A percentile compares a stretch with the other conserved stretches of the same genome.
These are phyloP conservation scores for Acleris emargana DNA, from an alignment of 2,888 invertebrate genomes.

Conservation along the genomic window DNA sequence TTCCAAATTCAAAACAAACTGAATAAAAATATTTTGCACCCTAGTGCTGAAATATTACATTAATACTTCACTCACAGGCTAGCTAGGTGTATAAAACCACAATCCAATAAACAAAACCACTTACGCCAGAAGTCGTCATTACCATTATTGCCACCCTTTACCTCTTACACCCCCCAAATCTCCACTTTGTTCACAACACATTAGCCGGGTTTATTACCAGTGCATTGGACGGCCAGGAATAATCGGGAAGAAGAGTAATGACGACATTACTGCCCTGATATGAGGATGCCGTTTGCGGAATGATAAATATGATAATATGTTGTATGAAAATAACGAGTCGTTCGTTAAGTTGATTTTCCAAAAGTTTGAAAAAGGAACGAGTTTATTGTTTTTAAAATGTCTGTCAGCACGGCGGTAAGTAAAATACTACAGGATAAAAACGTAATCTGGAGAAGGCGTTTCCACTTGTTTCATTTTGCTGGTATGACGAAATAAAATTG, in stretches of 20 bases:
- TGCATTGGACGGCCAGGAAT: conserved; percentile 30
- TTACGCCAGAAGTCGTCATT: conserved; percentile 56
- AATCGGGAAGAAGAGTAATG: conserved; percentile 38
- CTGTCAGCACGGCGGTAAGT: too few species aligned
- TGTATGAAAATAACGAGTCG: conserved; percentile 10
- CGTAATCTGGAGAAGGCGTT: too few species aligned
- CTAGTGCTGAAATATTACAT: background rate
- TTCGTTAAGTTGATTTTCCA: too few species aligned
- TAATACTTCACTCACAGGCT: conserved; percentile 3
- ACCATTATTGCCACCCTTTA: conserved; percentile 39
- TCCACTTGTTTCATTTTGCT: background rate
- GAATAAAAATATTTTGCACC: background rate
- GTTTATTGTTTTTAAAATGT: too few species aligned
- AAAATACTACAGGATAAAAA: too few species aligned
- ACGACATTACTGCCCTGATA: conserved; percentile 32
- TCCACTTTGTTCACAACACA: conserved; percentile 35
- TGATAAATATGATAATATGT: conserved; percentile 3
- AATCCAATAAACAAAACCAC: conserved; percentile 64
- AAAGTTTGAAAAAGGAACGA: too few species aligned
- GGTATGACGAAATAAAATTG: background rate
- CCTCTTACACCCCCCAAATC: conserved; percentile 24
- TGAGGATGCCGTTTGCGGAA: conserved; percentile 9
- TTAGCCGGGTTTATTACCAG: conserved; percentile 36
- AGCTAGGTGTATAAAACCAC: conserved; percentile 36
- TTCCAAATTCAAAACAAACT: background rate